phyloP scores from a whole-genome alignment of 2,888 invertebrate genomes.

The Acleris holmiana region DNA sequence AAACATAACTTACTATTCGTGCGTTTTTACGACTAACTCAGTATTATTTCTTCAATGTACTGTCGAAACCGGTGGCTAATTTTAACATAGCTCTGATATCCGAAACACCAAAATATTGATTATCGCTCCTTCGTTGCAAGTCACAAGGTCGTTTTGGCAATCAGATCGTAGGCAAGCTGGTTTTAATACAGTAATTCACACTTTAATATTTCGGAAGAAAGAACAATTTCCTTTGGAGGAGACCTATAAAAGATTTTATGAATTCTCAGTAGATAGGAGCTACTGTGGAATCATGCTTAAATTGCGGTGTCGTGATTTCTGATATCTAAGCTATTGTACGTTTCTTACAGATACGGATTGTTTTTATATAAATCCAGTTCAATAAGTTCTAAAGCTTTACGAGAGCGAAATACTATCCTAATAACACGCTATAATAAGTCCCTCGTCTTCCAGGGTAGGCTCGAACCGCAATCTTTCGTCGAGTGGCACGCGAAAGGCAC shows the following conservation, averaged over 20 bases:
- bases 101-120: slow-evolving; percentile 56
- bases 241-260: background rate
- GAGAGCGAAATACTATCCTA: slow-evolving; percentile 21
- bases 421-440: slow-evolving; percentile 27
- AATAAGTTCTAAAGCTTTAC: slow-evolving; percentile 18
- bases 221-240: slow-evolving; percentile 41
- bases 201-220: slow-evolving; percentile 43
- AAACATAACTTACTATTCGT: background rate
- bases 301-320: background rate
- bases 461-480: slow-evolving; percentile 30
- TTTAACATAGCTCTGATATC: slow-evolving; percentile 32
- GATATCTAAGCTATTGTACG: background rate
- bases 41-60: background rate
- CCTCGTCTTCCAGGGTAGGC: slow-evolving; percentile 15
- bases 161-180: slow-evolving; percentile 43
- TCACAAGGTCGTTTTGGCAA: slow-evolving; percentile 56
- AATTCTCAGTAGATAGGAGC: slow-evolving; percentile 9
- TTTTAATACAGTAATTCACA: slow-evolving; percentile 43
- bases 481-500: slow-evolving; percentile 18
- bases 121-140: slow-evolving; percentile 52
- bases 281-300: background rate
- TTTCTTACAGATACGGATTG: slow-evolving; percentile 8
- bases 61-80: slow-evolving; percentile 21
- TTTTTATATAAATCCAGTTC: slow-evolving; percentile 12
- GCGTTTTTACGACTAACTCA: background rate